A percentile compares a stretch with the other conserved stretches of the same genome.
phyloP scores from a whole-genome alignment of 2,888 invertebrate species.

The Cheilosia pagana region DNA sequence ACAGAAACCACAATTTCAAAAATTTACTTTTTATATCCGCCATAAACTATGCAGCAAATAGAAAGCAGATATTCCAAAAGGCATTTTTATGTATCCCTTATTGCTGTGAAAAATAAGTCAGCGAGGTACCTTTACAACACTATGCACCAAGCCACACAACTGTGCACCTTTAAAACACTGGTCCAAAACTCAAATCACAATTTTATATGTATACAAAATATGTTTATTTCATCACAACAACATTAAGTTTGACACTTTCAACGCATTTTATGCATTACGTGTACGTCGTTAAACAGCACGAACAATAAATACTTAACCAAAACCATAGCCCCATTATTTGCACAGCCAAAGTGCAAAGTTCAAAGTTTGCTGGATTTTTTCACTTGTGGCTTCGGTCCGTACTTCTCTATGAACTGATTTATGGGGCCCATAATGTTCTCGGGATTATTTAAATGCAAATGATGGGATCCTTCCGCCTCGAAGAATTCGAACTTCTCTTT shows the following conservation, averaged over 20 bases:
- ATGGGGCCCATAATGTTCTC: conserved; percentile 85
- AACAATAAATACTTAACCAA: conserved; percentile 6
- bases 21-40: no score
- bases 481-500: conserved; percentile 86
- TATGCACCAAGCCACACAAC: no score
- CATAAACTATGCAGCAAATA: no score
- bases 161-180: no score
- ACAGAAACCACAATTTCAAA: no score
- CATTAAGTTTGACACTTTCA: not conserved
- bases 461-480: conserved; percentile 88
- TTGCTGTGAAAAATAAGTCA: no score
- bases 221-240: conserved; percentile 4
- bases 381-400: conserved; percentile 86
- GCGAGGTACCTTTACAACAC: no score
- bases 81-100: no score
- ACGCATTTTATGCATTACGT: not conserved
- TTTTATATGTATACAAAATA: not conserved
- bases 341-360: not conserved
- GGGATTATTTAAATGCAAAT: conserved; percentile 89
- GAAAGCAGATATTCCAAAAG: no score
- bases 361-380: conserved; percentile 84
- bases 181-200: not conserved
- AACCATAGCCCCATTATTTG: not conserved
- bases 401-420: conserved; percentile 85
- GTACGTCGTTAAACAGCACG: not conserved